Conservation (phyloP, 1,140 invertebrate genomes). For the Papilio xuthus region DNA sequence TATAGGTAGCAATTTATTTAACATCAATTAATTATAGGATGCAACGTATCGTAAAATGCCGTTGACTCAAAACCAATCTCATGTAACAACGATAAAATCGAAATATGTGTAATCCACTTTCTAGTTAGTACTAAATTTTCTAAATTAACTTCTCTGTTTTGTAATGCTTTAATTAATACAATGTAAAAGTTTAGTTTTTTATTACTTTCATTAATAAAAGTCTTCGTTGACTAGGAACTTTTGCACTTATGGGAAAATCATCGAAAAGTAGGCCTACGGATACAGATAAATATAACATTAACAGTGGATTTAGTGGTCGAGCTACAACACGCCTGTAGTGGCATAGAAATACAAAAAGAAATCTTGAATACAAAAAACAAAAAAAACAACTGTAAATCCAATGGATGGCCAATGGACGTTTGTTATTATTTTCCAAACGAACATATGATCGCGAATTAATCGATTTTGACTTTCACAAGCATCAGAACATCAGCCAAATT, state of each 20-base stretch:
- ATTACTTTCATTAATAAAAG: no score
- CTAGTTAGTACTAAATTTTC: background rate
- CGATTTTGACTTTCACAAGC: conserved; percentile 60
- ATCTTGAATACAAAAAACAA: background rate
- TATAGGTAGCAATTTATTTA: conserved; percentile 1
- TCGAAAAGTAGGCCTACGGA: no score
- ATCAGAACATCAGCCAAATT: conserved; percentile 48
- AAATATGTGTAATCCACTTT: background rate
- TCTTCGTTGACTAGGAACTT: no score
- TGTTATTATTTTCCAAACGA: conserved; percentile 43
- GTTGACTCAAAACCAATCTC: background rate
- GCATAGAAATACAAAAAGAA: background rate
- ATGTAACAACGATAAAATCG: background rate
- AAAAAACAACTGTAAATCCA: background rate
- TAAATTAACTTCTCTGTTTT: background rate
- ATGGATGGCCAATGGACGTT: background rate
- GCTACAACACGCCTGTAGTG: no score
- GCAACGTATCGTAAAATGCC: background rate
- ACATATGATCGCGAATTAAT: conserved; percentile 54
- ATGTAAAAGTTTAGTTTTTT: no score
- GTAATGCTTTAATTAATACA: no score
- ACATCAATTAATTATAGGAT: background rate
- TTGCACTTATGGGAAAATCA: no score
- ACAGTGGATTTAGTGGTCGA: no score
- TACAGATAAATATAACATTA: no score